Evolutionary conservation across 2,113 vertebrate genomes (phyloP), one percentile per base, ranked within the genome.

Genomic region (Perca flavescens): DNA sequence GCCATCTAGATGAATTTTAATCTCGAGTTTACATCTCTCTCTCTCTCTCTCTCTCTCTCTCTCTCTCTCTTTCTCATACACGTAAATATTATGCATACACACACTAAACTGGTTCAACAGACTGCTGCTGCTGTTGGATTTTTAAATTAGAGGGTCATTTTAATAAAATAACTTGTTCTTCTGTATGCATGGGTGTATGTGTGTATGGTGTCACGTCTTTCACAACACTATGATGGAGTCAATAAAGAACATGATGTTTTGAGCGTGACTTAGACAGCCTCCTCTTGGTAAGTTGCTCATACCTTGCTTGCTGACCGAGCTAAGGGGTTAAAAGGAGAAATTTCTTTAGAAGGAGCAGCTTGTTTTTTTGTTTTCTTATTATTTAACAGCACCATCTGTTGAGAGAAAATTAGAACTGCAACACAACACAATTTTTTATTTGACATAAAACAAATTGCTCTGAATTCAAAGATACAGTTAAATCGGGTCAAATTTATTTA

Each of bases 331-430:
- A 75, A 53, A 58, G 19, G 14, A n/a, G 2, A 65, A 6, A 60
- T 54, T 71, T 70, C 47, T 36, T 56, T 1, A 63, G 53, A 13
- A 31, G 49, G 50, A 10, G 6, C 9, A 1, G 0, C 11, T 11
- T 17, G 36, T 17, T 22, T 19, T n/a, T 43, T 52, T 56, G 13
- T 68, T 43, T 65, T 86, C 21, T 92, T 40, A 77, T 84, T 28
- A 77, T 84, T 28, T 53, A 79, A 85, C 84, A 89, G 88, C 74
- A 56, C 87, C 93, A 91, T 89, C 93, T 94, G 56, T 80, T 70
- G 8, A 21, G 19, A n/a, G 14, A 25, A 10, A 52, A 16, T 0
- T 0, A 40, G 56, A 90, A 91, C 79, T 91, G 76, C 90, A 90
- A 8, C 2, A n/a, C 2, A 21, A 61, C 34, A 0, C 52, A 16